Base-by-base conservation (phyloP, 2,888 invertebrate species). In the Acholoe squamosa region DNA sequence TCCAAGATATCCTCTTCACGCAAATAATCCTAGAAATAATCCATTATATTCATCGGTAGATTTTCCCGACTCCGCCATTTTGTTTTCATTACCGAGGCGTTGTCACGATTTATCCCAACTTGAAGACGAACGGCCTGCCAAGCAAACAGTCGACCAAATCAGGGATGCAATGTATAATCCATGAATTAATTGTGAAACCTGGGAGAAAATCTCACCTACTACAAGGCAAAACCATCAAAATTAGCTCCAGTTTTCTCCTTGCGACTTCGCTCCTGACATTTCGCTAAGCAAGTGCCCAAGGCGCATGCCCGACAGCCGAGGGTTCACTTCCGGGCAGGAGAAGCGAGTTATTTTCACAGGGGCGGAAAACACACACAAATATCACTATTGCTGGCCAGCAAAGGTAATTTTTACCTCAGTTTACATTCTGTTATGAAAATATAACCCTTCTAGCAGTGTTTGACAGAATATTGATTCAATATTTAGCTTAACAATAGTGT, bases 61-160 rank as follows among this genome's bases (percentile, higher is more conserved):
- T 54, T 90, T 54, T 90, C 90, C 90, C 51, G 19, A 16, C 90
- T 90, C 90, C 91, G 91, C 91, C 91, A 91, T 91, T 91, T 91
- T 91, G 89, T 89, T 90, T 89, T 90, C 86, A 89, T 89, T 84
- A 91, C 19, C 88, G 56, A 90, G 89, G 90, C 91, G 91, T 90
- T 90, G 91, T 90, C 91, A 52, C 91, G 90, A 91, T 67, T 31
- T 67, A 43, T 52, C 61, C 88, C 91, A 90, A 90, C 80, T 80
- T 80, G 80, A 43, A n/a, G 43, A 43, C 34, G 80, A 80, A 80
- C 43, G 43, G 80, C 80, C 34, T 10, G 43, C n/a, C 3, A 80
- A 43, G 10, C 80, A 19, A 43, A 22, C 33, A 80, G 7, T 33
- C 43, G 43, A 80, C 80, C 22, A 0, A 22, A 86, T 86, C 86